Conservation (phyloP, 2,797 vertebrate genomes). For the Enteromius radiatus region DNA sequence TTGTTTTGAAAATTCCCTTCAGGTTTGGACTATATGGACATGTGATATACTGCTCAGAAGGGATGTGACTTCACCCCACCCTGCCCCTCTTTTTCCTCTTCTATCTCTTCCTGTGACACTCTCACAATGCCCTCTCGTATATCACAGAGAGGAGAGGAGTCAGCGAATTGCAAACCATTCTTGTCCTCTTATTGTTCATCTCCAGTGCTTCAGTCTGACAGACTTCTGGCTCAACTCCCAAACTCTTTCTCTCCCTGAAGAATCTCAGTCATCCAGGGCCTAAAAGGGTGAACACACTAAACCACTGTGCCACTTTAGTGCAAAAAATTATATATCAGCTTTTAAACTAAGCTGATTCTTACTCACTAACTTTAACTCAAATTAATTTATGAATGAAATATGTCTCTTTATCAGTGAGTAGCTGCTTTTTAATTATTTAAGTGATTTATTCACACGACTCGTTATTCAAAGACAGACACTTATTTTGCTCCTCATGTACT, state of each 20-base stretch:
- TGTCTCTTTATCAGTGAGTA: not conserved
- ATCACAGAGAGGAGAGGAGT: slow-evolving; percentile 52
- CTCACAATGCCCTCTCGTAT: slow-evolving; percentile 55
- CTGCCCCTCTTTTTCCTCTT: slow-evolving; percentile 30
- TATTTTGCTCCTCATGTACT: not conserved
- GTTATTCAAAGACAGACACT: not conserved
- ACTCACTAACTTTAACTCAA: not conserved
- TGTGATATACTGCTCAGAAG: slow-evolving; percentile 52
- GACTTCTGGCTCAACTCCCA: slow-evolving; percentile 31
- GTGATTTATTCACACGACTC: not conserved
- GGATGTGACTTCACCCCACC: slow-evolving; percentile 38
- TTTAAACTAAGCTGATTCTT: not conserved
- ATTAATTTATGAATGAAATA: not conserved
- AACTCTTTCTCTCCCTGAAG: slow-evolving; percentile 35
- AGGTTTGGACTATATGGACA: slow-evolving; percentile 44
- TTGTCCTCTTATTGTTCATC: slow-evolving; percentile 52
- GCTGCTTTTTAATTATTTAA: not conserved
- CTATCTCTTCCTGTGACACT: slow-evolving; percentile 34
- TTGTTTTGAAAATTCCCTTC: slow-evolving; percentile 38
- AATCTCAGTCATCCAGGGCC: slow-evolving; percentile 24
- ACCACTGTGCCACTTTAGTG: not conserved
- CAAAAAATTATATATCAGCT: no score
- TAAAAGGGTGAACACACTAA: not conserved
- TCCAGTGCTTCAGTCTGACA: slow-evolving; percentile 52
- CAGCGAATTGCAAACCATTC: slow-evolving; percentile 48